Evolutionary conservation across 2,888 invertebrate genomes (phyloP), one percentile per base, ranked within the genome.

Genomic region (Philonicus albiceps): DNA sequence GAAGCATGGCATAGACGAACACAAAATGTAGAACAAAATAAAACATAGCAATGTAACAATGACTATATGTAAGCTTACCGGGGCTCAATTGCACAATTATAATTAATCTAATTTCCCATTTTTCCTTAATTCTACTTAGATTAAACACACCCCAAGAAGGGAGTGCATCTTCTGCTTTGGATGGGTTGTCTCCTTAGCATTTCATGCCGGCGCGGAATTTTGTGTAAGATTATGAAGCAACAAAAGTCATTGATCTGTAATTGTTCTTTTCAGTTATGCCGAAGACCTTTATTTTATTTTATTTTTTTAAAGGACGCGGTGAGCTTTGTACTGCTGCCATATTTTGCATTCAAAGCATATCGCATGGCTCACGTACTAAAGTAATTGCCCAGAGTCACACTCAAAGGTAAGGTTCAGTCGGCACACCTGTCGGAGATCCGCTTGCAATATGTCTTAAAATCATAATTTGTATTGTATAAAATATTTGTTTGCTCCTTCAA

Each of bases 311-410:
- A 11, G 64, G 64, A 64, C 64, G 11, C 22, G 27, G 2, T 64
- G 64, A 27, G 11, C 64, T 64, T 27, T 22, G 22, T 3, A 22
- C 64, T 64, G 64, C 6, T 8, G 64, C 27, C 64, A 11, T 22
- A 64, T 64, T 64, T 64, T 27, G 49, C 49, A 78, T 78, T 78
- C 78, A 78, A 78, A 13, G 78, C 78, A 49, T 22, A 49, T 49
- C 27, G 16, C 2, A 3, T 13, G 7, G 30, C 27, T 43, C 78
- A 78, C 78, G 78, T 78, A 78, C 49, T 27, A 13, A 49, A 78
- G 43, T 53, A 43, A 78, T 78, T 78, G 49, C 43, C 27, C 49
- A 49, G 49, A 49, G 43, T 30, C 49, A 43, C 30, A 78, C 78
- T 78, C 37, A 37, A 49, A 49, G 30, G 78, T 49, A 78, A 74